phyloP scores from a whole-genome alignment of 2,113 vertebrate genomes.

The Myotis davidii region DNA sequence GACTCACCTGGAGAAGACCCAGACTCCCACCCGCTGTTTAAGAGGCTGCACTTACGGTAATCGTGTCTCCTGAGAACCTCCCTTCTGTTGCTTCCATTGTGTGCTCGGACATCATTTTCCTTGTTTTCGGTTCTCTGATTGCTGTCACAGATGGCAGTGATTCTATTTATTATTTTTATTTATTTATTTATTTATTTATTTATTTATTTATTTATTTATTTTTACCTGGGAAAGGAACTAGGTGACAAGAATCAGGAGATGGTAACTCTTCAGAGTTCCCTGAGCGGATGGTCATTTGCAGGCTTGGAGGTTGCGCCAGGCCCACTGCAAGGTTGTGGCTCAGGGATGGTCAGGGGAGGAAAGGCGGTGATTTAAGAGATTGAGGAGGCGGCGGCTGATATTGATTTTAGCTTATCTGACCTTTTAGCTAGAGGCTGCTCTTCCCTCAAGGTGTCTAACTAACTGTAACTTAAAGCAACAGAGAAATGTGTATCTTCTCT shows the following conservation, averaged over 20 bases:
- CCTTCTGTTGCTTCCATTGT: not conserved
- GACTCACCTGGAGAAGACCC: not conserved
- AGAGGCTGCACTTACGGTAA: not conserved
- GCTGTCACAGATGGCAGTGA: not conserved
- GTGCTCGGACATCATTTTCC: not conserved
- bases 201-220: no score
- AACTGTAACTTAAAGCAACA: conserved; percentile 76
- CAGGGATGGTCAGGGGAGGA: conserved; percentile 6
- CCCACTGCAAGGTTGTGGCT: not conserved
- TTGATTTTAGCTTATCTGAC: conserved; percentile 84
- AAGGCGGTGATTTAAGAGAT: conserved; percentile 64
- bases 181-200: no score
- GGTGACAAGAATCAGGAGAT: not conserved
- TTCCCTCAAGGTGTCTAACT: conserved; percentile 76
- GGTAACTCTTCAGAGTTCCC: not conserved
- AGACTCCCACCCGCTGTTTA: not conserved
- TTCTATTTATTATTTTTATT: not conserved
- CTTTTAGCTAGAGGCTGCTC: conserved; percentile 82
- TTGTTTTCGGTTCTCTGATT: not conserved
- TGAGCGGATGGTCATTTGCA: not conserved
- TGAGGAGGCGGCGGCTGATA: conserved; percentile 42
- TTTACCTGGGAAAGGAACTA: no score
- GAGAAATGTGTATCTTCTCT: conserved; percentile 76
- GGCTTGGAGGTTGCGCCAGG: not conserved
- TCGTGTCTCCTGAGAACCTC: not conserved